Base-by-base conservation (phyloP, 2,888 invertebrate genomes). In the Drosophila silvestris region DNA sequence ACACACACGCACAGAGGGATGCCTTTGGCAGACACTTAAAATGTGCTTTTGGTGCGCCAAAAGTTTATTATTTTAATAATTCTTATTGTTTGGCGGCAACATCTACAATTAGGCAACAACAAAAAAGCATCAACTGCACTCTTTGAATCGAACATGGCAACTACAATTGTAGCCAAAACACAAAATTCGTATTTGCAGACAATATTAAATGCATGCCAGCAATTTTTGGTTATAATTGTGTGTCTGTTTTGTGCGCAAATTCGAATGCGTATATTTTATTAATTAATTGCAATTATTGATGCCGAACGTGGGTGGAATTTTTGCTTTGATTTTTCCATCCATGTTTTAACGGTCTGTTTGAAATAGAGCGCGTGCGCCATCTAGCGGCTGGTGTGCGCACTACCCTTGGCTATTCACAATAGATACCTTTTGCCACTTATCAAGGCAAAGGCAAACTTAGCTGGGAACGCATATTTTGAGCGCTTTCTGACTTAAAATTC, bases 51-150 rank as follows among this genome's bases (percentile, higher is more conserved):
- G 84, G 81, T 64, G 54, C 67, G 59, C 67, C 22, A 73, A 64
- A 47, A 69, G 89, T 85, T 85, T 91, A 85, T 89, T 85, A 91
- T 85, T 84, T 85, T 79, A 85, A 85, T 85, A 91, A 91, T 89
- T 86, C 69, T 53, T 74, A 69, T 77, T 61, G 59, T 69, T 80
- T 68, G 60, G 74, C 69, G 67, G 85, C 83, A 85, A 90, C 73
- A 85, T 61, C 61, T 54, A 53, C 61, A 59, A 56, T 32, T 62
- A 54, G 57, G 35, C 75, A 22, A 22, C 56, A 28, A 59, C 16
- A 19, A 32, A 32, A 30, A 4, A 47, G 16, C 26, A 16, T 26
- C 52, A 72, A 84, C 83, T 90, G 84, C 91, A 90, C 72, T 57
- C 70, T 70, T 53, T 65, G 90, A 83, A 66, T 52, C n/a, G 69